These are phyloP conservation scores for Brachionus manjavacas DNA, from an alignment of 1,140 invertebrate species.

Conservation along the genomic window DNA sequence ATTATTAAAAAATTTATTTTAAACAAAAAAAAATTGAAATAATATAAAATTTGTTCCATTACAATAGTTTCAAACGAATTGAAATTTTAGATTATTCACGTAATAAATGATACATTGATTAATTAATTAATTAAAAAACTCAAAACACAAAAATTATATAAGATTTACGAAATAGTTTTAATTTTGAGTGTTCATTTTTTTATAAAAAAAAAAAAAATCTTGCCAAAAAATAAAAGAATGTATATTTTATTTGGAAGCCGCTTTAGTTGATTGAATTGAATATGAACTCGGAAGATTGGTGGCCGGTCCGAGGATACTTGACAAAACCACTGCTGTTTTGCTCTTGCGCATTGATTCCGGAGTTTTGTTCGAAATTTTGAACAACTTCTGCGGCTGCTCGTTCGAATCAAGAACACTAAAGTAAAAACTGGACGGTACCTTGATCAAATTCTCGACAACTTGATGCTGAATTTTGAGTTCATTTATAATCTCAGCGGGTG, in stretches of 20 bases:
- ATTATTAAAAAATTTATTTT: neutral
- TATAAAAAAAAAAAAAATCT: neutral
- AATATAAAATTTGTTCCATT: neutral
- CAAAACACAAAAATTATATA: neutral
- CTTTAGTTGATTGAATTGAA: neutral
- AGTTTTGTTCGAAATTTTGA: constrained; percentile 22
- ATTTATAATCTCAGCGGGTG: constrained; percentile 33
- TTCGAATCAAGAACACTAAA: constrained; percentile 1
- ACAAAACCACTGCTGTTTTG: constrained; percentile 40
- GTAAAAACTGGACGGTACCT: constrained; percentile 20
- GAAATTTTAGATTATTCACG: neutral
- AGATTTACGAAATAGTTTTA: neutral
- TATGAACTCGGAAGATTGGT: neutral
- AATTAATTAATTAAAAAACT: neutral
- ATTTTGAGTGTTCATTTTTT: neutral
- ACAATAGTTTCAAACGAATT: neutral
- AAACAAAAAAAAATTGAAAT: neutral
- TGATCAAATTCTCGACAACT: constrained; percentile 27
- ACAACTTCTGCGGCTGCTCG: constrained; percentile 9
- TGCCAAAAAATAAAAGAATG: neutral
- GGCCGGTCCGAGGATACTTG: constrained; percentile 29
- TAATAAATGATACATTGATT: neutral
- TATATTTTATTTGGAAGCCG: neutral
- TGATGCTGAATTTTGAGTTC: constrained; percentile 22
- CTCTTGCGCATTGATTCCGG: constrained; percentile 35